Conservation (phyloP, 2,113 vertebrate species). For the Alaudala cheleensis region DNA sequence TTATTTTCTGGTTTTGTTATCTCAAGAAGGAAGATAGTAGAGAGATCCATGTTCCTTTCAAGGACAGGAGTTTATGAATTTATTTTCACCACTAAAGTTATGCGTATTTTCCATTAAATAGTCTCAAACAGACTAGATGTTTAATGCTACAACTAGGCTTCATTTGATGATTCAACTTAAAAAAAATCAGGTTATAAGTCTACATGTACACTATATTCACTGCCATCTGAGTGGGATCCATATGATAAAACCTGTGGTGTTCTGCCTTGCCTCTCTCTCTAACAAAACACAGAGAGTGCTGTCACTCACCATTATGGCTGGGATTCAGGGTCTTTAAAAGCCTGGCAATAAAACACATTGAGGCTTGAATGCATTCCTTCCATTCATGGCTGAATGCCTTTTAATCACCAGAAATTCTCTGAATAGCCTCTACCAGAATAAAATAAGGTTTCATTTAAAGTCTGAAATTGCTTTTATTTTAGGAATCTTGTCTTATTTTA, state of each 20-base stretch:
- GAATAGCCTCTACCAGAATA: background rate
- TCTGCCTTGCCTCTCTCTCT: background rate
- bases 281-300: background rate
- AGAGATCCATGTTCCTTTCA: background rate
- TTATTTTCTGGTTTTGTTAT: background rate
- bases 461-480: background rate
- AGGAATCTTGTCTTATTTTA: background rate
- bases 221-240: background rate
- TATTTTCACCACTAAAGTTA: background rate
- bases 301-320: background rate
- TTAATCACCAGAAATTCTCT: background rate
- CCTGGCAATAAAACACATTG: background rate
- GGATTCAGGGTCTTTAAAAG: background rate
- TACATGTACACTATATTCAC: background rate
- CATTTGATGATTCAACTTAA: background rate
- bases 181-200: background rate
- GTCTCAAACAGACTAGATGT: background rate
- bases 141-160: background rate
- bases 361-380: background rate
- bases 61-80: background rate
- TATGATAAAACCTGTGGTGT: background rate
- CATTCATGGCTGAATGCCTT: background rate
- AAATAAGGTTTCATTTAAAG: conserved; percentile 9
- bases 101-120: background rate
- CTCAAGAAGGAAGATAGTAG: background rate